phyloP scores from a whole-genome alignment of 2,797 vertebrate genomes.

The Eidolon dupreanum region DNA sequence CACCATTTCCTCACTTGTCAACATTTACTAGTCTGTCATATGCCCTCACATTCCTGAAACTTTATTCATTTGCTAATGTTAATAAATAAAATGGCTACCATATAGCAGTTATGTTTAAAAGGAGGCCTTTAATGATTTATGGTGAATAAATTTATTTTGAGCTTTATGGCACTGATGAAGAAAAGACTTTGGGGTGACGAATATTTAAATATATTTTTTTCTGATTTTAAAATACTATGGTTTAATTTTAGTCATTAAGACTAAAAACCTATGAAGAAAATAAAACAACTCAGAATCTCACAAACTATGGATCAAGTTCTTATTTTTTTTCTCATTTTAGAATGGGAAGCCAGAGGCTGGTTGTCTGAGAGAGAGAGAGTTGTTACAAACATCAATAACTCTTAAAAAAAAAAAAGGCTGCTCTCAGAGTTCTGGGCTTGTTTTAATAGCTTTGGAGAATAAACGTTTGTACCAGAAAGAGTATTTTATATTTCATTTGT shows the following conservation, averaged over 20 bases:
- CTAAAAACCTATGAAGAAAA: not conserved
- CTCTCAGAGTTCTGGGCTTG: not conserved
- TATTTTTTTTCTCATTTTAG: not conserved
- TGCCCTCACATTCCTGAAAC: not conserved
- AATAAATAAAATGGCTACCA: not conserved
- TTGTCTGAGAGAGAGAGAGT: not conserved
- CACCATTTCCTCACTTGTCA: not conserved
- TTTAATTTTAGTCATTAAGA: not conserved
- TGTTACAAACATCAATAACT: not conserved
- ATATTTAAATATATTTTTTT: not conserved
- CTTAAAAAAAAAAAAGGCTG: not conserved
- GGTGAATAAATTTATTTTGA: not conserved
- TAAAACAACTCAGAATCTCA: not conserved
- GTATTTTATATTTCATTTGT: not conserved
- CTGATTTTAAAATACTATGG: not conserved
- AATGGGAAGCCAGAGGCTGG: not conserved
- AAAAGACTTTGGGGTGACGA: not conserved
- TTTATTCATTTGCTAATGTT: conserved; percentile 4
- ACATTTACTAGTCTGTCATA: not conserved
- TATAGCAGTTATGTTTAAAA: not conserved
- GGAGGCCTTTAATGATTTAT: not conserved
- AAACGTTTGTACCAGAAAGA: not conserved
- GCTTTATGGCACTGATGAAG: not conserved
- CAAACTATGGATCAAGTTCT: not conserved
- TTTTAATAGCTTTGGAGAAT: not conserved